Evolutionary conservation across 2,888 invertebrate species (phyloP).

Genomic region (Acrobasis suavella): DNA sequence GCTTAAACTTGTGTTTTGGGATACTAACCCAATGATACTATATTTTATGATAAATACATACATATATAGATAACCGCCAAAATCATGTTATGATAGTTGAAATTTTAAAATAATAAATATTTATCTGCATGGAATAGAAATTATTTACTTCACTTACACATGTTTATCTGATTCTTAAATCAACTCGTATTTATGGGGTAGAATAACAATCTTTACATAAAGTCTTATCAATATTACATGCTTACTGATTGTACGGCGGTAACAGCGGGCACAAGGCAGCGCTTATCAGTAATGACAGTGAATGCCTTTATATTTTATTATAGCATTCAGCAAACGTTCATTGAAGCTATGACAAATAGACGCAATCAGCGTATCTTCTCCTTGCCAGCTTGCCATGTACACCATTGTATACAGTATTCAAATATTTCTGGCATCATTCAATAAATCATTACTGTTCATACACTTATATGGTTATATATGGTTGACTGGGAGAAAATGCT

Average conservation of each 20-base stretch:
- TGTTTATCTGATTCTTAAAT: constrained; percentile 5
- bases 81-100: too few species aligned
- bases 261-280: constrained; percentile 36
- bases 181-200: constrained; percentile 20
- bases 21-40: too few species aligned
- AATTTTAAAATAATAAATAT: too few species aligned
- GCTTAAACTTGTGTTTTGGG: too few species aligned
- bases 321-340: constrained; percentile 32
- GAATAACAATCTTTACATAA: constrained; percentile 39
- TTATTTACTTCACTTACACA: background rate
- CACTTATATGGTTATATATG: too few species aligned
- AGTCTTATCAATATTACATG: constrained; percentile 51
- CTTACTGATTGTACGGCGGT: constrained; percentile 42
- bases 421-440: background rate
- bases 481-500: too few species aligned
- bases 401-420: background rate
- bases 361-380: constrained; percentile 28
- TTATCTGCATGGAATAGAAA: background rate
- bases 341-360: constrained; percentile 31
- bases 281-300: constrained; percentile 50
- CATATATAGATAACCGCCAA: too few species aligned
- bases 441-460: background rate
- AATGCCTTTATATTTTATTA: constrained; percentile 40
- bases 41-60: too few species aligned
- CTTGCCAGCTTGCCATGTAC: background rate